A percentile compares a stretch with the other conserved stretches of the same genome.
Conservation (phyloP, 1,140 invertebrate genomes). For the Leptinotarsa defecta region DNA sequence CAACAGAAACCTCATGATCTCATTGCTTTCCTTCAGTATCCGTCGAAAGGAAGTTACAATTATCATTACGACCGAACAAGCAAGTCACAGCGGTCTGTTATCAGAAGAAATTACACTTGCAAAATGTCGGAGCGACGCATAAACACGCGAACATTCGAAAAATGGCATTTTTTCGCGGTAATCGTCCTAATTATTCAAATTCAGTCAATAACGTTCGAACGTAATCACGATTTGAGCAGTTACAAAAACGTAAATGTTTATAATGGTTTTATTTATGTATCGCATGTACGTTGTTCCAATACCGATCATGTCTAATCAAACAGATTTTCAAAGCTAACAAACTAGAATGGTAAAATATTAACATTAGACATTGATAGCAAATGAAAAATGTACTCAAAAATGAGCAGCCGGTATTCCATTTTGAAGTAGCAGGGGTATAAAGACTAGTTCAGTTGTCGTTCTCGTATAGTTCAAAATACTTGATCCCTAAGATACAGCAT, state of each 20-base stretch:
- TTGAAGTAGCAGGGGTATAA: too few species aligned
- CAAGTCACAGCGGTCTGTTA: constrained; percentile 7
- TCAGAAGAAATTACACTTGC: constrained; percentile 23
- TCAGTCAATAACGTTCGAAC: constrained; percentile 16
- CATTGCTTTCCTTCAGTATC: background rate
- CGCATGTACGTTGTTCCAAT: background rate
- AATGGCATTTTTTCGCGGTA: constrained; percentile 11
- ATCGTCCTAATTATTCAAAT: constrained; percentile 24
- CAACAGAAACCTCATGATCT: constrained; percentile 14
- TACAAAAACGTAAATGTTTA: constrained; percentile 4
- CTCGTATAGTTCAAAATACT: too few species aligned
- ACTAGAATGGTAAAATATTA: too few species aligned
- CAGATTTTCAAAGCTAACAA: background rate
- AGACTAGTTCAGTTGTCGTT: too few species aligned
- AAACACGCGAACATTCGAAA: constrained; percentile 19
- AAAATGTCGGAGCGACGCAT: constrained; percentile 18
- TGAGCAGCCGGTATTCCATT: too few species aligned
- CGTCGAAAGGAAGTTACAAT: background rate
- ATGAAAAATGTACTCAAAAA: too few species aligned
- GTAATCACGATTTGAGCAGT: background rate
- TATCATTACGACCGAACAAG: constrained; percentile 11
- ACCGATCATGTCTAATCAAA: background rate
- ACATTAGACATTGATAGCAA: too few species aligned
- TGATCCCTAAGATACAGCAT: too few species aligned
- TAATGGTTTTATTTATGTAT: background rate